Conservation (phyloP, 2,888 invertebrate genomes). For the Microchrysa polita region DNA sequence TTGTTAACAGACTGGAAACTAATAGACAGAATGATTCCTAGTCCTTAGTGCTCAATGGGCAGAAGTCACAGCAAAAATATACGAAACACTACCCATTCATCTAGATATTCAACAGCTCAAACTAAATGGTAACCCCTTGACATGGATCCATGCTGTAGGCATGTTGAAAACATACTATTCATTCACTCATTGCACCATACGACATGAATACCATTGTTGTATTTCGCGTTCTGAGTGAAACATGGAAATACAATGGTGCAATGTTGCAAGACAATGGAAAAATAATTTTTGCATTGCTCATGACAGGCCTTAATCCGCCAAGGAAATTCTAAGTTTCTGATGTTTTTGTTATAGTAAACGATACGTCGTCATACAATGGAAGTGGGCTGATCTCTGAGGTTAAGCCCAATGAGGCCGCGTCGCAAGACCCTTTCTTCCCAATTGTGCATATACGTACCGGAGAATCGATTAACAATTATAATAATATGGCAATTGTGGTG, state of each 20-base stretch:
- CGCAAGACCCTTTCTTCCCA: conserved; percentile 39
- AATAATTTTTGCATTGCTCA: conserved; percentile 41
- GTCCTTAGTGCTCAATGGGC: neutral
- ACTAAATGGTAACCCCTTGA: too few relatives aligned
- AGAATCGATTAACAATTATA: conserved; percentile 46
- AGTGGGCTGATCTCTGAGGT: conserved; percentile 35
- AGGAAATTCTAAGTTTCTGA: conserved; percentile 9
- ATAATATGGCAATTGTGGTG: conserved; percentile 46
- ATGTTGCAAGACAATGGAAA: conserved; percentile 40
- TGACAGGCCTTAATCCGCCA: conserved; percentile 34
- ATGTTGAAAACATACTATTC: conserved; percentile 19
- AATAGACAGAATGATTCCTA: too few relatives aligned
- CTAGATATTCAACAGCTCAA: too few relatives aligned
- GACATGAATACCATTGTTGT: conserved; percentile 32
- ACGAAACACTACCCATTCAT: too few relatives aligned
- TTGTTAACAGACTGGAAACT: too few relatives aligned
- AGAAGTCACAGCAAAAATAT: too few relatives aligned
- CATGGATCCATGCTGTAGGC: neutral
- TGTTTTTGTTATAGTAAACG: neutral
- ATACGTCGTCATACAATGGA: conserved; percentile 22
- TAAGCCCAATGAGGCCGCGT: conserved; percentile 40
- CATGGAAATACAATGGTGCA: conserved; percentile 38
- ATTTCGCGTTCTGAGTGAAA: conserved; percentile 36
- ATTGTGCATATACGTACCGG: conserved; percentile 20
- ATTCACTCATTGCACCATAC: conserved; percentile 30